These are phyloP conservation scores for Ephialtes manifestator DNA, from an alignment of 2,888 invertebrate species.

Conservation along the genomic window DNA sequence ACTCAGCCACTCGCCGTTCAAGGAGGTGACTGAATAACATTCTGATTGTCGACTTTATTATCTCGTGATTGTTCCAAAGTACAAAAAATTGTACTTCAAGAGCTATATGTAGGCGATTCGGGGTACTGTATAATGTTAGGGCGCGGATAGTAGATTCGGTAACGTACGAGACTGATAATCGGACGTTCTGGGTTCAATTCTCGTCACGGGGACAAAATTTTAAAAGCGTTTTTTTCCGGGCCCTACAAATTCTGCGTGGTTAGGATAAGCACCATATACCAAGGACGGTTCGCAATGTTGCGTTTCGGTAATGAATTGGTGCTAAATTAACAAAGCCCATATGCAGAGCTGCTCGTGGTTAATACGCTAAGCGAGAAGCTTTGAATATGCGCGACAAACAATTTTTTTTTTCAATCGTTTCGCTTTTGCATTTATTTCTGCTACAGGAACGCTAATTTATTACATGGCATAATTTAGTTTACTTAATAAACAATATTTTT, in stretches of 20 bases:
- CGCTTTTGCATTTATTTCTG: conserved; percentile 13
- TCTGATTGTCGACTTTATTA: conserved; percentile 14
- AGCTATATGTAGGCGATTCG: conserved; percentile 25
- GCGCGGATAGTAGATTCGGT: conserved; percentile 14
- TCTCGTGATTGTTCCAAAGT: neutral
- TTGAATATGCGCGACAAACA: conserved; percentile 76
- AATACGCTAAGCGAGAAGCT: conserved; percentile 67
- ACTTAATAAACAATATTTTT: neutral
- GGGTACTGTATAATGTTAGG: neutral
- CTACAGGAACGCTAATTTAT: neutral
- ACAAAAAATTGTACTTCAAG: neutral
- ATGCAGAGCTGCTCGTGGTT: conserved; percentile 75
- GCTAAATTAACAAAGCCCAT: conserved; percentile 73
- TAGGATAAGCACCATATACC: conserved; percentile 68
- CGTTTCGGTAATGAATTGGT: conserved; percentile 75
- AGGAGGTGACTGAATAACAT: conserved; percentile 79
- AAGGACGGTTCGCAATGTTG: conserved; percentile 74
- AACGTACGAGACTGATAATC: conserved; percentile 11
- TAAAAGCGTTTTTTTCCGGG: conserved; percentile 45
- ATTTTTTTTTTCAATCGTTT: conserved; percentile 25
- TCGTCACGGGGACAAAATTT: conserved; percentile 1
- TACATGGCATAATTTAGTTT: neutral
- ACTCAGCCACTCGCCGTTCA: conserved; percentile 81
- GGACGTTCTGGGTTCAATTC: conserved; percentile 56
- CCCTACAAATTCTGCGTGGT: neutral